Percentiles rank a stretch among this genome's conserved stretches.
phyloP scores from a whole-genome alignment of 2,113 vertebrate genomes.

The Camelus dromedarius region DNA sequence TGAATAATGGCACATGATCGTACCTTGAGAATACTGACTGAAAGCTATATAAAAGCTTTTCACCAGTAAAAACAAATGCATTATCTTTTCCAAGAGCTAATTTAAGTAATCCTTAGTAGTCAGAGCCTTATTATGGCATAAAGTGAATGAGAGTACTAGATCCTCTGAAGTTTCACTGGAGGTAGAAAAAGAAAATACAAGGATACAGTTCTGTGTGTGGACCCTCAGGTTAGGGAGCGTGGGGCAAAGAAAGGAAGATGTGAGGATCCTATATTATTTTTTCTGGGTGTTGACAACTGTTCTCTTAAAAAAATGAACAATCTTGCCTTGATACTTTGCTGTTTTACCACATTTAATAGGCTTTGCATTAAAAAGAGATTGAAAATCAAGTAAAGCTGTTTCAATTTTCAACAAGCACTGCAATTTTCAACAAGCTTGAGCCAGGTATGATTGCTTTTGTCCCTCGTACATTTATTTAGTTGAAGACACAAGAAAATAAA shows the following conservation, averaged over 20 bases:
- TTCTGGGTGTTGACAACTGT: not conserved
- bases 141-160: not conserved
- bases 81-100: not conserved
- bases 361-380: not conserved
- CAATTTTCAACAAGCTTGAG: not conserved
- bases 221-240: not conserved
- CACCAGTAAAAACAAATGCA: not conserved
- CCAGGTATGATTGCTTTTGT: not conserved
- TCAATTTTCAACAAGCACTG: not conserved
- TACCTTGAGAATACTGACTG: not conserved
- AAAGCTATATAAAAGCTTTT: not conserved
- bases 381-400: conserved; percentile 28
- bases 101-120: not conserved
- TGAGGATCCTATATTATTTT: not conserved
- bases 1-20: not conserved
- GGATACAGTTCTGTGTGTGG: not conserved
- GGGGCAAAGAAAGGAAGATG: not conserved
- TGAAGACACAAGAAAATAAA: not conserved
- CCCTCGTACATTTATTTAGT: not conserved
- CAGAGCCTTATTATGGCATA: not conserved
- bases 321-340: not conserved
- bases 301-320: not conserved
- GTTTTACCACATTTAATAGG: not conserved
- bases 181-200: not conserved
- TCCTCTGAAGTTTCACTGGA: not conserved